These are phyloP conservation scores for Scaptomyza polygonia DNA, from an alignment of 2,888 invertebrate species.

Conservation along the genomic window DNA sequence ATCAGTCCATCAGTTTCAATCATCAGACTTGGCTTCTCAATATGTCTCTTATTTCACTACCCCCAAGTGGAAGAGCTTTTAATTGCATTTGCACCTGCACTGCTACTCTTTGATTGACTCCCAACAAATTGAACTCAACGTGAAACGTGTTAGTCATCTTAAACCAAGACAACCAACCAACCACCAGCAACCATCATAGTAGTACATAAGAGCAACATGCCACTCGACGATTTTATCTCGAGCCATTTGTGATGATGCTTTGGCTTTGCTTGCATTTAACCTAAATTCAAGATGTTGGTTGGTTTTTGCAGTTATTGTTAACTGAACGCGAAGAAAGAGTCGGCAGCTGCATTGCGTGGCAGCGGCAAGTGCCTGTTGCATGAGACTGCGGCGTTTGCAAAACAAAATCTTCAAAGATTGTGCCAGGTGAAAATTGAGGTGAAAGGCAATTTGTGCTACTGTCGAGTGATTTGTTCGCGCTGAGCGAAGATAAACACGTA, in stretches of 20 bases:
- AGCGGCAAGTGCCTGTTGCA: constrained; percentile 37
- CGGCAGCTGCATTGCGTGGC: constrained; percentile 41
- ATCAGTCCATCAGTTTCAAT: constrained; percentile 34
- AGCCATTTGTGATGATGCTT: constrained; percentile 22
- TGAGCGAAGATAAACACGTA: constrained; percentile 30
- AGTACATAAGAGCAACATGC: constrained; percentile 12
- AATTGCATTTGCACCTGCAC: constrained; percentile 54
- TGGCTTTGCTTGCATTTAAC: constrained; percentile 52
- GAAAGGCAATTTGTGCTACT: constrained; percentile 61
- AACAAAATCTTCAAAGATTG: constrained; percentile 26
- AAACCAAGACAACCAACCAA: constrained; percentile 14
- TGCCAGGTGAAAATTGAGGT: constrained; percentile 62
- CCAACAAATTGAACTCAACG: constrained; percentile 37
- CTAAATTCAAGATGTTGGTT: constrained; percentile 54
- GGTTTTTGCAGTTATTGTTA: constrained; percentile 38
- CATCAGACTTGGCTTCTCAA: constrained; percentile 9
- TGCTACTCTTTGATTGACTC: constrained; percentile 47
- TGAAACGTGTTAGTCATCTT: constrained; percentile 53
- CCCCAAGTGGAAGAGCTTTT: constrained; percentile 15
- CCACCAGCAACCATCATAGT: neutral
- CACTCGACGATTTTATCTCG: constrained; percentile 27
- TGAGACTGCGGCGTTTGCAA: constrained; percentile 10
- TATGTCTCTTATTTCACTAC: constrained; percentile 1
- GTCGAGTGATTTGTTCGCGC: constrained; percentile 45
- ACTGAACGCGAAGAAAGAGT: constrained; percentile 4